Evolutionary conservation across 2,888 invertebrate genomes (phyloP).

Genomic region (Byasa hedistus): DNA sequence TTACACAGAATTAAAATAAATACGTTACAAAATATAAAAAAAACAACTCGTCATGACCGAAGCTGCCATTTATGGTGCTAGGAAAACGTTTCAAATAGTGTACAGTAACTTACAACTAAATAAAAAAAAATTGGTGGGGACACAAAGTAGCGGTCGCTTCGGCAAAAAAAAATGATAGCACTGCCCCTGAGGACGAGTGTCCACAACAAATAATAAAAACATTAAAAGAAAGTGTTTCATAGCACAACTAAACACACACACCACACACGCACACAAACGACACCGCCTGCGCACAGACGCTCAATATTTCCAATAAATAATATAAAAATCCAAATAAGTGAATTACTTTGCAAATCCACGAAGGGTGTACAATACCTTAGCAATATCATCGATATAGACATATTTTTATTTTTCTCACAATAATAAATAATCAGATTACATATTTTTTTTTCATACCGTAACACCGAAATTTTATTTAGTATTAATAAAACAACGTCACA

Average conservation of each 20-base stretch:
- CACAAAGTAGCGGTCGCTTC: background rate
- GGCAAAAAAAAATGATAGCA: background rate
- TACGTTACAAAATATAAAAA: background rate
- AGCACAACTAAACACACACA: background rate
- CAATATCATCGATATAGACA: background rate
- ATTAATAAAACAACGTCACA: background rate
- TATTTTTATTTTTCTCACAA: background rate
- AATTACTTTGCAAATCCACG: background rate
- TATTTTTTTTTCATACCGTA: too few relatives aligned
- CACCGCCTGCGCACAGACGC: background rate
- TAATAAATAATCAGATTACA: too few relatives aligned
- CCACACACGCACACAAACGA: slow-evolving; percentile 1
- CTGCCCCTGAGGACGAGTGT: background rate
- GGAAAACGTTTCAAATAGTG: background rate
- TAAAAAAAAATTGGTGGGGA: slow-evolving; percentile 8
- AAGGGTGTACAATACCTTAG: background rate
- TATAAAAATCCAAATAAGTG: background rate
- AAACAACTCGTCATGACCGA: background rate
- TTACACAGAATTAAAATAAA: background rate
- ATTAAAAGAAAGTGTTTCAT: background rate
- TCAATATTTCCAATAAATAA: background rate
- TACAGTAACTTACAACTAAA: slow-evolving; percentile 24
- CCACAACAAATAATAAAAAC: background rate
- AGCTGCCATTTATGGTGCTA: background rate
- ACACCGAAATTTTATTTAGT: too few relatives aligned